Evolutionary conservation across 2,113 vertebrate species (phyloP).

Genomic region (Montifringilla adamsi): DNA sequence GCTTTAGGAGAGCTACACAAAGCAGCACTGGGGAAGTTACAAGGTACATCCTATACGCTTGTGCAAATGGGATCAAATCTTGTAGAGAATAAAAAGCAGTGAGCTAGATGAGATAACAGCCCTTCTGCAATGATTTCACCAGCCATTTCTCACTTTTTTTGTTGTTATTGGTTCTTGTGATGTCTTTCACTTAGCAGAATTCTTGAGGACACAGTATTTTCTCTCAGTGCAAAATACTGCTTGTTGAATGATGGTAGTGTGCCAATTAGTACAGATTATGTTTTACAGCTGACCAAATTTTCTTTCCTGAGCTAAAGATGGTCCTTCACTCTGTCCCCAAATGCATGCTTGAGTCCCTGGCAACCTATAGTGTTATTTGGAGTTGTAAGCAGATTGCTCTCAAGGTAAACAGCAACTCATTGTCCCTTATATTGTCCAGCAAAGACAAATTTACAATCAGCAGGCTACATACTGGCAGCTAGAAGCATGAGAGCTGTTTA

Average conservation of each 20-base stretch:
- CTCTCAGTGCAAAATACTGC: neutral
- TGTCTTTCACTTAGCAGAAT: neutral
- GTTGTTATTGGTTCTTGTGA: neutral
- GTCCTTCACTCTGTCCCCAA: neutral
- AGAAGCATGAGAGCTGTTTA: neutral
- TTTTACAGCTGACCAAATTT: neutral
- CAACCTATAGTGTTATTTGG: neutral
- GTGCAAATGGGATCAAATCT: neutral
- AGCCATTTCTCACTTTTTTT: neutral
- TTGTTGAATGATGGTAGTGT: neutral
- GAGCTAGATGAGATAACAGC: neutral
- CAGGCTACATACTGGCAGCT: neutral
- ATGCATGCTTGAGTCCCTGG: neutral
- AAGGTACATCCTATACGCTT: neutral
- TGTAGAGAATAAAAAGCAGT: neutral
- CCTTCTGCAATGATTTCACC: neutral
- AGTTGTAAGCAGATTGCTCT: neutral
- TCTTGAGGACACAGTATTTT: neutral
- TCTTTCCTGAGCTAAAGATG: neutral
- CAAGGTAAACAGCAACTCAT: neutral
- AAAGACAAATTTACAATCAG: slow-evolving; percentile 5
- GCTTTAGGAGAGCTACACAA: neutral
- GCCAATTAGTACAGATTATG: neutral
- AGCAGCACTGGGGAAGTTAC: neutral
- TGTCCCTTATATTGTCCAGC: neutral